These are phyloP conservation scores for Pelvicachromis taeniatus DNA, from an alignment of 2,113 vertebrate species.

Conservation along the genomic window DNA sequence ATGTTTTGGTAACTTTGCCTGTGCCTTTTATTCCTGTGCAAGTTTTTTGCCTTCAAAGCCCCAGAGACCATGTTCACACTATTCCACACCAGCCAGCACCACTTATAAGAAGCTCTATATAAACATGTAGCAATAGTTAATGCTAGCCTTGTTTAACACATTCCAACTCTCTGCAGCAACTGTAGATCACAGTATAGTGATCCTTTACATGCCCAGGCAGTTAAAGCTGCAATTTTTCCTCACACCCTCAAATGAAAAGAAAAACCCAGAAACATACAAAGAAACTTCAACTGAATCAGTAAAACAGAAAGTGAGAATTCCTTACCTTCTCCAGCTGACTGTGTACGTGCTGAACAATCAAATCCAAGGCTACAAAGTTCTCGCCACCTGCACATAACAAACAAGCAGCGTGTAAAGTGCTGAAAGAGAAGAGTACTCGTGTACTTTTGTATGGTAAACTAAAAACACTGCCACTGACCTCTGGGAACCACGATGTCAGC, in stretches of 20 bases:
- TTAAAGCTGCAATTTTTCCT: not conserved
- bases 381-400: constrained; percentile 76
- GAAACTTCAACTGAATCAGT: not conserved
- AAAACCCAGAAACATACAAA: not conserved
- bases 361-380: constrained; percentile 85
- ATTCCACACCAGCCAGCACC: not conserved
- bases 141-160: not conserved
- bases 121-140: not conserved
- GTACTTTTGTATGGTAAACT: not conserved
- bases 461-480: constrained; percentile 65
- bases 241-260: not conserved
- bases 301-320: not conserved
- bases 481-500: constrained; percentile 90
- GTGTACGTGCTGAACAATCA: constrained; percentile 89
- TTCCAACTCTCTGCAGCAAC: not conserved
- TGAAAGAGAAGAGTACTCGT: not conserved
- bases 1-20: not conserved
- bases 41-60: not conserved
- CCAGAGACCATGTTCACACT: not conserved
- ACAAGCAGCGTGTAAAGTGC: not conserved
- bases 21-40: not conserved
- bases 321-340: constrained; percentile 90
- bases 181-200: not conserved
- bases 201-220: not conserved
- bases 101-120: not conserved